phyloP scores from a whole-genome alignment of 2,113 vertebrate species.

The Scomber colias region DNA sequence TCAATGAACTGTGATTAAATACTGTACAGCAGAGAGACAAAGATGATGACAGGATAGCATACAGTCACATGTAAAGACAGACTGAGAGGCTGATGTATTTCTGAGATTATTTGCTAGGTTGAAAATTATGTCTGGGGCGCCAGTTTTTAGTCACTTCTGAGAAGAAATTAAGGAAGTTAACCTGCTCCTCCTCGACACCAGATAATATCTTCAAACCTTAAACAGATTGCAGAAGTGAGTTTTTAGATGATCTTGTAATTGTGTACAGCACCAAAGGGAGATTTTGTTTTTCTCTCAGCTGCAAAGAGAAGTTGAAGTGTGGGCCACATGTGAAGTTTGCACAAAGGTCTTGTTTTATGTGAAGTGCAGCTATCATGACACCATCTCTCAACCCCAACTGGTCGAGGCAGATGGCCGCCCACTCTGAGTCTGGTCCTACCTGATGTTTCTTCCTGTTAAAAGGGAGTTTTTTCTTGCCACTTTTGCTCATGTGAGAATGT shows the following conservation, averaged over 20 bases:
- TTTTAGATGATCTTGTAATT: conserved; percentile 36
- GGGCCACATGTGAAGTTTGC: no score
- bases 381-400: not conserved
- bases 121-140: not conserved
- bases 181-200: conserved; percentile 6
- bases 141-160: conserved; percentile 1
- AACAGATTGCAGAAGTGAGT: conserved; percentile 67
- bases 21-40: not conserved
- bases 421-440: no score
- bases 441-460: no score
- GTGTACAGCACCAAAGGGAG: not conserved
- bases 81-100: not conserved
- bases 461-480: no score
- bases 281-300: not conserved
- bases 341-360: no score
- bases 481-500: no score
- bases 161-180: conserved; percentile 51
- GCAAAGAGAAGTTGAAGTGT: not conserved
- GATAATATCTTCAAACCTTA: conserved; percentile 57
- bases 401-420: no score
- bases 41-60: no score
- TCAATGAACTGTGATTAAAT: not conserved
- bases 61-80: not conserved
- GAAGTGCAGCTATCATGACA: not conserved
- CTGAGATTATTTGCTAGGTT: not conserved